phyloP scores from a whole-genome alignment of 2,797 vertebrate species.

The Ataeniobius toweri region DNA sequence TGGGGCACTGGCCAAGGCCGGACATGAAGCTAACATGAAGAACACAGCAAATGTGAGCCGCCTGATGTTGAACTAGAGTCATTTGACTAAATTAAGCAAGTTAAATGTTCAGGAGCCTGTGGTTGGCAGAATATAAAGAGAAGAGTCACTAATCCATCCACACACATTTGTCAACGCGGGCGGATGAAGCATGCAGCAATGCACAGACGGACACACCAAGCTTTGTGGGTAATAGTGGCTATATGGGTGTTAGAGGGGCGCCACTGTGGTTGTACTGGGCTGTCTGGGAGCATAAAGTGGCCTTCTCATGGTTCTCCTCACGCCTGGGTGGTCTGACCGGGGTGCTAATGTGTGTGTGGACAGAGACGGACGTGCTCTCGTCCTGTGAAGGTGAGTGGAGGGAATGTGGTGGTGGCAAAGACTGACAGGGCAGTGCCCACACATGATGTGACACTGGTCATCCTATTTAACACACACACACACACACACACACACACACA shows the following conservation, averaged over 20 bases:
- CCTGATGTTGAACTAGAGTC: constrained; percentile 47
- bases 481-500: constrained; percentile 12
- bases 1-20: constrained; percentile 18
- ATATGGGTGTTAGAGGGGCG: constrained; percentile 81
- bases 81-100: constrained; percentile 57
- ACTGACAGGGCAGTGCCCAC: constrained; percentile 71
- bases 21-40: constrained; percentile 34
- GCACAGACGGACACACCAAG: constrained; percentile 37
- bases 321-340: constrained; percentile 80
- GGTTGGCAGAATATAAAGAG: constrained; percentile 65
- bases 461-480: constrained; percentile 44
- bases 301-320: constrained; percentile 78
- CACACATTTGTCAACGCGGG: constrained; percentile 60
- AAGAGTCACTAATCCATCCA: constrained; percentile 66
- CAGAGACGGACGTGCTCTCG: constrained; percentile 66
- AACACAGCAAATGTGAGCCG: constrained; percentile 43
- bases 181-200: constrained; percentile 38
- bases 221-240: constrained; percentile 75
- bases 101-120: constrained; percentile 64
- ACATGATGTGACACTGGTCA: constrained; percentile 70
- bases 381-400: constrained; percentile 71
- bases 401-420: constrained; percentile 67
- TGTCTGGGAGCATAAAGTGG: constrained; percentile 82
- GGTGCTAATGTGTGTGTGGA: constrained; percentile 55
- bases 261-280: constrained; percentile 78